Conservation (phyloP, 2,888 invertebrate species). For the Epicampocera succincta region DNA sequence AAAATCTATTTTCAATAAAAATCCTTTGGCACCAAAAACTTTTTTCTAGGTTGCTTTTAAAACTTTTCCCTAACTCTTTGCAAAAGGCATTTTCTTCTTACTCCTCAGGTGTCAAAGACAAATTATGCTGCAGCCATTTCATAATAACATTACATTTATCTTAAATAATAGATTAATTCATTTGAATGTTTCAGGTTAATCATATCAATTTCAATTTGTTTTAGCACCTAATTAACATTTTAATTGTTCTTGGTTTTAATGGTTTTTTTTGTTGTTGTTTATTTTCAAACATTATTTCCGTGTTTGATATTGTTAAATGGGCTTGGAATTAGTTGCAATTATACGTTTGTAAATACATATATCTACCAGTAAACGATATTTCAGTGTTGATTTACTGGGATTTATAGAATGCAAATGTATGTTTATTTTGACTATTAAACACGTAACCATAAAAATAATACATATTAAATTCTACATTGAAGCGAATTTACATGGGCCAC, state of each 20-base stretch:
- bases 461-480: slow-evolving; percentile 44
- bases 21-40: too few species aligned
- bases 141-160: not conserved
- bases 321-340: slow-evolving; percentile 60
- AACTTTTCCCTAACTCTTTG: too few species aligned
- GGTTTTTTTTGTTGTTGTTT: slow-evolving; percentile 20
- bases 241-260: slow-evolving; percentile 43
- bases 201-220: slow-evolving; percentile 66
- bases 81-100: too few species aligned
- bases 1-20: too few species aligned
- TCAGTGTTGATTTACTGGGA: slow-evolving; percentile 28
- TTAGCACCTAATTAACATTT: slow-evolving; percentile 66
- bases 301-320: slow-evolving; percentile 48
- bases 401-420: slow-evolving; percentile 6
- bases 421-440: slow-evolving; percentile 42
- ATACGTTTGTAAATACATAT: slow-evolving; percentile 34
- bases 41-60: too few species aligned
- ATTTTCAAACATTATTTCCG: not conserved
- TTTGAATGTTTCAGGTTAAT: slow-evolving; percentile 60
- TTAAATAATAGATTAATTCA: slow-evolving; percentile 35
- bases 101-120: not conserved
- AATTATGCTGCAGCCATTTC: not conserved
- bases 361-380: slow-evolving; percentile 24
- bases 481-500: not conserved
- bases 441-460: slow-evolving; percentile 64